Conservation (phyloP, 1,140 invertebrate species). For the Archivesica marissinica region DNA sequence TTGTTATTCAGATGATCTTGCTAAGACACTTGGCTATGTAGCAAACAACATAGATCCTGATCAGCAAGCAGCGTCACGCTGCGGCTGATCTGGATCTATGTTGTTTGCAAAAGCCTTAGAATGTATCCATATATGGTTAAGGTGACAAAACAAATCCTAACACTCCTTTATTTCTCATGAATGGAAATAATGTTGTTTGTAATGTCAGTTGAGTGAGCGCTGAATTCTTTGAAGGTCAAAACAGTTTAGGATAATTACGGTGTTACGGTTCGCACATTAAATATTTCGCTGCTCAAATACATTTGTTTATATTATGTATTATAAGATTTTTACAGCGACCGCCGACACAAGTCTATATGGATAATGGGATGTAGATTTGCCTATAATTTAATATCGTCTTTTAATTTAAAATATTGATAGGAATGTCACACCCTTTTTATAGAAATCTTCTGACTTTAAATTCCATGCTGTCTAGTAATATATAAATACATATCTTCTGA, state of each 20-base stretch:
- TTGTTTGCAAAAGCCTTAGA: no score
- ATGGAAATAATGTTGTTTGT: no score
- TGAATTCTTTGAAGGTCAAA: background rate
- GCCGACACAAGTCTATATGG: constrained; percentile 6
- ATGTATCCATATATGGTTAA: no score
- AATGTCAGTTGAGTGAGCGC: no score
- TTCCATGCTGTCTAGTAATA: background rate
- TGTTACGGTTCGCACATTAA: background rate
- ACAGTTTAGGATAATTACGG: background rate
- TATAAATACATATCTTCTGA: background rate
- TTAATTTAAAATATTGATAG: constrained; percentile 4
- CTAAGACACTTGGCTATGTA: no score
- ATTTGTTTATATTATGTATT: constrained; percentile 17
- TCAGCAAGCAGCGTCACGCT: no score
- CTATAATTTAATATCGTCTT: background rate
- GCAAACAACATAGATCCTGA: no score
- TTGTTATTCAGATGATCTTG: no score
- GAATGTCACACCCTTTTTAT: constrained; percentile 15
- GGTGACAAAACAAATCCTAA: no score
- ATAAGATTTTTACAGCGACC: background rate
- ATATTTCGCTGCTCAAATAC: constrained; percentile 1
- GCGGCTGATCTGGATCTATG: no score
- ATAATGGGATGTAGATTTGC: background rate
- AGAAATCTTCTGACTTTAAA: background rate
- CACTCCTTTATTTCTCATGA: no score